A percentile compares a stretch with the other conserved stretches of the same genome.
Evolutionary conservation across 2,113 vertebrate species (phyloP).

Genomic region (Panthera leo): DNA sequence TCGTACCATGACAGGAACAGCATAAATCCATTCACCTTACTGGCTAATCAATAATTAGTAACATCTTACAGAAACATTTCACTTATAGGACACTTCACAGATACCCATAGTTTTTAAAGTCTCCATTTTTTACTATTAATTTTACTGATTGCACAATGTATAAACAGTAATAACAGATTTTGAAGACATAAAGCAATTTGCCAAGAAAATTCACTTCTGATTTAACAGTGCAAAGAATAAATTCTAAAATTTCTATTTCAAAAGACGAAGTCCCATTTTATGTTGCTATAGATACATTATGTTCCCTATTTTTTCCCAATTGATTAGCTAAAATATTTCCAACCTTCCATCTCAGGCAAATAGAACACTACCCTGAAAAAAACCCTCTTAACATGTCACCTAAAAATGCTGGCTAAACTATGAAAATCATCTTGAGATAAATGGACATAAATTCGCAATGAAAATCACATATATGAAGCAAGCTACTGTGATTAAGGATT

Average conservation of each 20-base stretch:
- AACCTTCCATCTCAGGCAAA: background rate
- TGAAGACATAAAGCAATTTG: slow-evolving; percentile 2
- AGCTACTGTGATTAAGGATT: background rate
- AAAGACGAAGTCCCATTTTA: slow-evolving; percentile 23
- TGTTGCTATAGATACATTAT: background rate
- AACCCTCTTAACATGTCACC: background rate
- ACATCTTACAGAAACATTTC: slow-evolving; percentile 66
- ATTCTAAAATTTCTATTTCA: slow-evolving; percentile 47
- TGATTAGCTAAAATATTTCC: background rate
- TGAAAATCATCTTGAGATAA: slow-evolving; percentile 27
- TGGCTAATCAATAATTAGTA: slow-evolving; percentile 79
- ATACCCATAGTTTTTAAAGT: slow-evolving; percentile 61
- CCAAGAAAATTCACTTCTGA: slow-evolving; percentile 43
- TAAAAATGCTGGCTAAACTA: slow-evolving; percentile 37
- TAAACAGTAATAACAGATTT: slow-evolving; percentile 53
- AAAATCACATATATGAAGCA: slow-evolving; percentile 30
- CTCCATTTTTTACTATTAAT: slow-evolving; percentile 60
- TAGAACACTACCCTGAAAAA: background rate
- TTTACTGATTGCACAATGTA: slow-evolving; percentile 59
- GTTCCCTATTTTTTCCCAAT: slow-evolving; percentile 19
- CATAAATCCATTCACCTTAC: slow-evolving; percentile 60
- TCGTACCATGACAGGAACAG: slow-evolving; percentile 16
- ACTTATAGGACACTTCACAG: slow-evolving; percentile 62
- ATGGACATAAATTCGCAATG: background rate
- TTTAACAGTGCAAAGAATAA: background rate